These are phyloP conservation scores for Nicator chloris DNA, from an alignment of 2,113 vertebrate genomes.

Conservation along the genomic window DNA sequence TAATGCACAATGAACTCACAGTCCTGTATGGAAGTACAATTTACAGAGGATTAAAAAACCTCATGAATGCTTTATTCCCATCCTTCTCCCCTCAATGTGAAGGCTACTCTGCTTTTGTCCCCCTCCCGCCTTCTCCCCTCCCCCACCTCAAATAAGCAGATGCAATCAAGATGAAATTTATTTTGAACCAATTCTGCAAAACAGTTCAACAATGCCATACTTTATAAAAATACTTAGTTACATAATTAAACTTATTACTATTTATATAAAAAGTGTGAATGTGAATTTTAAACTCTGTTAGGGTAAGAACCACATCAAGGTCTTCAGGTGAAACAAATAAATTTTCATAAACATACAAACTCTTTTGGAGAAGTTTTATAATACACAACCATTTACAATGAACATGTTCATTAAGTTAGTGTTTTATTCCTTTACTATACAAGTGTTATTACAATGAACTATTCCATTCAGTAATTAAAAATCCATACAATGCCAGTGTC, in stretches of 20 bases:
- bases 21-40: background rate
- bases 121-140: background rate
- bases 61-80: background rate
- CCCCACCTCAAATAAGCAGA: conserved; percentile 30
- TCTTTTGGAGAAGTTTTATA: conserved; percentile 72
- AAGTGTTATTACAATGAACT: conserved; percentile 76
- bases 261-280: conserved; percentile 72
- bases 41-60: background rate
- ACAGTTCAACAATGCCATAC: conserved; percentile 68
- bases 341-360: conserved; percentile 74
- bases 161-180: conserved; percentile 73
- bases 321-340: conserved; percentile 66
- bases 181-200: conserved; percentile 75
- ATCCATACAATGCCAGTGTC: conserved; percentile 64
- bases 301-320: conserved; percentile 68
- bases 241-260: conserved; percentile 69
- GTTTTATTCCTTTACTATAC: conserved; percentile 83
- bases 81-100: background rate
- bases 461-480: conserved; percentile 70
- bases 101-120: background rate
- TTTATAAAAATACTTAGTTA: conserved; percentile 80
- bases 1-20: background rate
- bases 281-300: conserved; percentile 69
- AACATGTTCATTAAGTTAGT: conserved; percentile 75
- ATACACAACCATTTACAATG: conserved; percentile 76